Evolutionary conservation across 2,888 invertebrate genomes (phyloP), one percentile per base, ranked within the genome.

Genomic region (Lycaena phlaeas): DNA sequence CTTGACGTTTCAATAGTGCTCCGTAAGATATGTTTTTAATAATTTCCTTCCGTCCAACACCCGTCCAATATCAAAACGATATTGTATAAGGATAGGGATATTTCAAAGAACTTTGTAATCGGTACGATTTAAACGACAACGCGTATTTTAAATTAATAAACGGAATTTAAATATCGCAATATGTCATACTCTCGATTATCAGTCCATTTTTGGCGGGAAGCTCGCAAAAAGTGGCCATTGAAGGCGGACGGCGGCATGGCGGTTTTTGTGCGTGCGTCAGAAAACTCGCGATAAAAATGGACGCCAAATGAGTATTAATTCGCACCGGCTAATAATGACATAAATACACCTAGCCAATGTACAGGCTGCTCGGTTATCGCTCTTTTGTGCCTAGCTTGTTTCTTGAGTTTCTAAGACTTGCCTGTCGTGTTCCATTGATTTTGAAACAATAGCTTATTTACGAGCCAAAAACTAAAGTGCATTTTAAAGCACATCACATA

Each of bases 281-380:
- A 63, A 64, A 64, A 64, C 68, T 62, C 61, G 72, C 65, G 68
- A 67, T 69, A 71, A 77, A 79, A 77, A 72, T 71, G 74, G 65
- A 67, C 72, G 61, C 69, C 68, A 77, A 81, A 84, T 78, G 79
- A 78, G 79, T 75, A 82, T 82, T 84, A 81, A 82, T 82, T 82
- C 76, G 67, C 77, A 64, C 73, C 68, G 68, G 77, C 78, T 84
- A 84, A 84, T 84, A 82, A 82, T 84, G 84, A 84, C 84, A 84
- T 82, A 84, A 84, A 82, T 82, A 82, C 70, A 61, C 68, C 75
- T 72, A 70, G 64, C 14, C 68, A 57, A 59, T 57, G 43, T 67
- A 81, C 61, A 73, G 78, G 71, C 39, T 68, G 79, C 6, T 18
- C 27, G 71, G 40, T 68, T 79, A 4, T 18, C 27, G 6, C 22